phyloP scores from a whole-genome alignment of 2,888 invertebrate species.

The Eilema depressum region DNA sequence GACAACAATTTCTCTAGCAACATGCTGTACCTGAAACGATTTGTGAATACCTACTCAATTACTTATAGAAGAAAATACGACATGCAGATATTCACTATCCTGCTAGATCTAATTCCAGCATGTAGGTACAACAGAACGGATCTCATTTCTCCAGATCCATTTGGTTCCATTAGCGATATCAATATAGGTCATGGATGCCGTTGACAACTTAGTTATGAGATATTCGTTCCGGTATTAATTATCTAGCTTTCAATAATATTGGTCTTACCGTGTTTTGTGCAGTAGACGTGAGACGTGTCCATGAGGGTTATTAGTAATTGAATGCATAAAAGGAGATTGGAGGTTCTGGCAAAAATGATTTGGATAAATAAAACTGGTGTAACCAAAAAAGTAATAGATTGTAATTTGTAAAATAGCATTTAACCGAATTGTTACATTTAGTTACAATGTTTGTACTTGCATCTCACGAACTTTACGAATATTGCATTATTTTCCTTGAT shows the following conservation, averaged over 20 bases:
- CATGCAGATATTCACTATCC: neutral
- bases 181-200: constrained; percentile 21
- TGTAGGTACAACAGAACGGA: constrained; percentile 5
- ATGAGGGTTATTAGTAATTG: neutral
- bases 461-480: neutral
- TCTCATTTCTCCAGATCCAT: constrained; percentile 5
- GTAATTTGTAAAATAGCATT: no score
- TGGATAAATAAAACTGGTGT: no score
- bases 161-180: constrained; percentile 20
- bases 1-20: no score
- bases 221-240: constrained; percentile 30
- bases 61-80: neutral
- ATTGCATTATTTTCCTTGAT: neutral
- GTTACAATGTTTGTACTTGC: neutral
- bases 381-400: no score
- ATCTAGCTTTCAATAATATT: constrained; percentile 34
- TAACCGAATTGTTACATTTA: neutral
- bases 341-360: neutral
- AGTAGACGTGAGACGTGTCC: neutral
- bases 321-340: neutral
- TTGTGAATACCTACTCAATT: neutral
- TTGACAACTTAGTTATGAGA: constrained; percentile 26
- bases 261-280: constrained; percentile 12
- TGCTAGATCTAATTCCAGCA: neutral
- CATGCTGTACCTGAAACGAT: no score